Percentiles rank a stretch among this genome's conserved stretches.
phyloP scores from a whole-genome alignment of 2,888 invertebrate genomes.

The Dicyrtoma fusca region DNA sequence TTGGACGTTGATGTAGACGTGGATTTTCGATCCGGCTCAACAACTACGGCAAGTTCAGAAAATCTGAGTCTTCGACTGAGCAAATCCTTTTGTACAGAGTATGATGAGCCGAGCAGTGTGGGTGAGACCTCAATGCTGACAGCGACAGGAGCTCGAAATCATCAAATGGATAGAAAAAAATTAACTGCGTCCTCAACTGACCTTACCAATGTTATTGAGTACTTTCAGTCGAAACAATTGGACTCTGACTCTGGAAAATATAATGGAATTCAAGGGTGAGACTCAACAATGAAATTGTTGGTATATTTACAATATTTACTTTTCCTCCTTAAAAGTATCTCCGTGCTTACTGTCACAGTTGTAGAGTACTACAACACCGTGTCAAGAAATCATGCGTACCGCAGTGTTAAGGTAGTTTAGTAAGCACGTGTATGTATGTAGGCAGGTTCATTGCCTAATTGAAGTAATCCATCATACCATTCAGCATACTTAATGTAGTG shows the following conservation, averaged over 20 bases:
- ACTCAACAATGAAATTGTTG: background rate
- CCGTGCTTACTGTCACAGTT: background rate
- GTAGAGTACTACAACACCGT: background rate
- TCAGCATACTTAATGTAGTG: too few relatives aligned
- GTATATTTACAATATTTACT: too few relatives aligned
- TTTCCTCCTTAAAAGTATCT: too few relatives aligned
- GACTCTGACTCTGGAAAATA: background rate
- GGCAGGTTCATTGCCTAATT: too few relatives aligned
- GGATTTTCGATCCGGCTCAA: background rate
- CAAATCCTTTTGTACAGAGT: background rate
- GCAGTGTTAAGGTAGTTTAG: background rate
- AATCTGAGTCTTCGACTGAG: background rate
- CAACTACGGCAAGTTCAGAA: conserved; percentile 1
- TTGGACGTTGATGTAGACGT: too few relatives aligned
- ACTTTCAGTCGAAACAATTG: conserved; percentile 9
- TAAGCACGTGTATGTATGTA: background rate
- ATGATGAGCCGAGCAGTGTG: background rate
- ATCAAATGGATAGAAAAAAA: background rate
- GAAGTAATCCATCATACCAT: too few relatives aligned
- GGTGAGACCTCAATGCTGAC: background rate
- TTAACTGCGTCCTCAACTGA: background rate
- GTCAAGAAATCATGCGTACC: background rate
- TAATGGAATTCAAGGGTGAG: conserved; percentile 15
- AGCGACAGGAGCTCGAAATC: background rate
- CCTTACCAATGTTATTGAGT: background rate